Evolutionary conservation across 2,797 vertebrate species (phyloP).

Genomic region (Hozukius guyotensis): DNA sequence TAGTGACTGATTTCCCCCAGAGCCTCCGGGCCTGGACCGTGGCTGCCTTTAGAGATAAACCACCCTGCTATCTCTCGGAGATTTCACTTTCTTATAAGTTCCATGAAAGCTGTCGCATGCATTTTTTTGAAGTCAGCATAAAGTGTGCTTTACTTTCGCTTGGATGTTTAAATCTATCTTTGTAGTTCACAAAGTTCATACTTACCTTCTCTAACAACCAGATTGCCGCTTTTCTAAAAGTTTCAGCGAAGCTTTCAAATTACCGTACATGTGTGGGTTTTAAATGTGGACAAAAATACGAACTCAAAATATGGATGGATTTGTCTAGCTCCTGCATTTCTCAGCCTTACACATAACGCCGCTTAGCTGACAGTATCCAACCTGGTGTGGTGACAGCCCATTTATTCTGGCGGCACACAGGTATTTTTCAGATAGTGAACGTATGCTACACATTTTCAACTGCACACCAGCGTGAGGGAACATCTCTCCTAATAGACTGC

Average conservation of each 20-base stretch:
- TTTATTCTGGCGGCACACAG: conserved; percentile 42
- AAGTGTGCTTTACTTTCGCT: conserved; percentile 30
- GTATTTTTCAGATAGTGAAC: conserved; percentile 35
- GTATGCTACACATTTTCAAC: conserved; percentile 18
- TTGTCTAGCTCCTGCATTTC: conserved; percentile 14
- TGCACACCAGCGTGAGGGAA: conserved; percentile 20
- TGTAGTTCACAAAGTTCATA: conserved; percentile 29
- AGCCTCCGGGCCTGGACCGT: conserved; percentile 48
- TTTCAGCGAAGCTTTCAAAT: conserved; percentile 8
- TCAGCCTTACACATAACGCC: neutral
- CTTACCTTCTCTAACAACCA: conserved; percentile 1
- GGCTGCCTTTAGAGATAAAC: conserved; percentile 68
- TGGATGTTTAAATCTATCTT: conserved; percentile 35
- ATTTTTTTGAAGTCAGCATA: conserved; percentile 50
- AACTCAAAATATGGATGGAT: conserved; percentile 37
- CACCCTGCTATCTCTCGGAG: conserved; percentile 39
- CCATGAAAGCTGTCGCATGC: conserved; percentile 31
- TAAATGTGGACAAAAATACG: neutral
- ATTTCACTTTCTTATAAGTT: conserved; percentile 55
- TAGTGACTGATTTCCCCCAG: conserved; percentile 40
- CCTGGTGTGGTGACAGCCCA: conserved; percentile 42
- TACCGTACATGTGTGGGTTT: neutral
- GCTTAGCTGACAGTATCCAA: conserved; percentile 37
- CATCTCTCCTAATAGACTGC: conserved; percentile 11
- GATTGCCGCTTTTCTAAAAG: conserved; percentile 5